Percentiles rank a stretch among this genome's conserved stretches.
Evolutionary conservation across 2,113 vertebrate species (phyloP).

Genomic region (Climacteris rufus): DNA sequence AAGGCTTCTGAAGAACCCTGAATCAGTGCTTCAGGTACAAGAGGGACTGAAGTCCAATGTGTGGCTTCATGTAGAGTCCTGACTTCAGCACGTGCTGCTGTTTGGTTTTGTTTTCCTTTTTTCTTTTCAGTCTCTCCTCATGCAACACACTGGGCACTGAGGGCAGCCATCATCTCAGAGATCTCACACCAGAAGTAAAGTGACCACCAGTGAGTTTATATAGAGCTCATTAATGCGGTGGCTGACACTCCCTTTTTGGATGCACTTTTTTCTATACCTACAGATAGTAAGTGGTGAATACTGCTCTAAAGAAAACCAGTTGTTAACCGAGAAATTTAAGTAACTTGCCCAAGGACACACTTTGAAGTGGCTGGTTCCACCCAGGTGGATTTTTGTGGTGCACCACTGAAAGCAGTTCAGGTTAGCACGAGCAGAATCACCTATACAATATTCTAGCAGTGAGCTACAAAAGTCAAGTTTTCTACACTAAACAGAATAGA

Average conservation of each 20-base stretch:
- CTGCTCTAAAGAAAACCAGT: neutral
- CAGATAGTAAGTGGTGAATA: neutral
- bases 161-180: neutral
- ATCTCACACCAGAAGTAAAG: neutral
- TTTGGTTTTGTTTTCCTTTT: neutral
- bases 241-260: neutral
- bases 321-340: neutral
- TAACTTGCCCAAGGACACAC: neutral
- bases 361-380: constrained; percentile 33
- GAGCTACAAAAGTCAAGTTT: neutral
- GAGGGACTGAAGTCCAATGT: neutral
- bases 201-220: neutral
- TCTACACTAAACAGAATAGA: neutral
- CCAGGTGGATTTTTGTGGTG: constrained; percentile 16
- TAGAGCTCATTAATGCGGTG: neutral
- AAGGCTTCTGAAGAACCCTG: neutral
- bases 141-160: neutral
- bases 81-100: neutral
- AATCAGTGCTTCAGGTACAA: neutral
- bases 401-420: neutral
- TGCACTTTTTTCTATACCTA: neutral
- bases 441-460: neutral
- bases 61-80: neutral
- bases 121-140: neutral
- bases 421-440: neutral